A percentile compares a stretch with the other conserved stretches of the same genome.
Conservation (phyloP, 2,888 invertebrate species). For the Troglohyphantes excavatus region DNA sequence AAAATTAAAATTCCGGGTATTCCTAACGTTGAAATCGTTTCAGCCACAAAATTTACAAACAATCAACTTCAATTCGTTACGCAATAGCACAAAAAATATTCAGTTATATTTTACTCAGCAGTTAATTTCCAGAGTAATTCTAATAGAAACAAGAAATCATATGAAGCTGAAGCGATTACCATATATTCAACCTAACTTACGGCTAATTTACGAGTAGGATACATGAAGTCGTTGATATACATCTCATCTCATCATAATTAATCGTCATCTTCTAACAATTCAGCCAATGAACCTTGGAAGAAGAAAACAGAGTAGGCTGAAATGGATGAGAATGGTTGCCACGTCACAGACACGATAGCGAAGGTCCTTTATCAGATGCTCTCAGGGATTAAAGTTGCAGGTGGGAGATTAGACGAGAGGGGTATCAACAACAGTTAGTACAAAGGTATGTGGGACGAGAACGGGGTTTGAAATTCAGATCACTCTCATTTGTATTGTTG, state of each 20-base stretch:
- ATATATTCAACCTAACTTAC: no score
- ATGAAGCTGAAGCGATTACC: no score
- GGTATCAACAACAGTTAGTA: not conserved
- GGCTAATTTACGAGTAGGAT: not conserved
- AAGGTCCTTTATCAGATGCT: not conserved
- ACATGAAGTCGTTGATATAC: not conserved
- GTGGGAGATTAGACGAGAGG: no score
- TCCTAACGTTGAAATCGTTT: no score
- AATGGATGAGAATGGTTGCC: not conserved
- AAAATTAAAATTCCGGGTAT: no score
- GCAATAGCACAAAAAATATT: no score
- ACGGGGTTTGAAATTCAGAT: not conserved
- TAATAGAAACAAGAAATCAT: no score
- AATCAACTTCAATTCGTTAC: no score
- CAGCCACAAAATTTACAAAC: no score
- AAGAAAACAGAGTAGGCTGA: constrained; percentile 19
- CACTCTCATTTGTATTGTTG: not conserved
- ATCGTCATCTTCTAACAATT: constrained; percentile 8
- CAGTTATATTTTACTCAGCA: no score
- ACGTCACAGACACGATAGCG: not conserved
- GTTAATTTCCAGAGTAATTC: no score
- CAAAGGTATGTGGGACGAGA: not conserved
- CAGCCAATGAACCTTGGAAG: constrained; percentile 62
- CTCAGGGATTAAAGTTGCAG: no score
- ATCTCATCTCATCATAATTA: constrained; percentile 13